These are phyloP conservation scores for Trachelus tabidus DNA, from an alignment of 2,888 invertebrate genomes.

Conservation along the genomic window DNA sequence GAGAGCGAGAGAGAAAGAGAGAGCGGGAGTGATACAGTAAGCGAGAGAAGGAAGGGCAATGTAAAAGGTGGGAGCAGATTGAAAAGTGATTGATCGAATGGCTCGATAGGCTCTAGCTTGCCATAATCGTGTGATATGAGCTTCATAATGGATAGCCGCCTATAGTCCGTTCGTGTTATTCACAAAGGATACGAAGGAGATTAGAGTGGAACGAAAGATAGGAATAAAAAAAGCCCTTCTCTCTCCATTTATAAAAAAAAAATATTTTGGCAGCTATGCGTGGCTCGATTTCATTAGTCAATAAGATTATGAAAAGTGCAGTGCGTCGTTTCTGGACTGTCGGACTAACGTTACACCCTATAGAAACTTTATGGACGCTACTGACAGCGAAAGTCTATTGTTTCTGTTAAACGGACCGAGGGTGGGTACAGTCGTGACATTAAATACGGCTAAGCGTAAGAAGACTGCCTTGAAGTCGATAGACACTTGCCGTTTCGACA, in stretches of 20 bases:
- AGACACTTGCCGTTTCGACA: background rate
- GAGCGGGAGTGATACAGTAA: background rate
- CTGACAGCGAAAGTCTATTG: background rate
- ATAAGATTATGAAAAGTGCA: background rate
- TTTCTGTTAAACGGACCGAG: background rate
- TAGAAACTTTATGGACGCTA: background rate
- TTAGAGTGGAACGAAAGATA: background rate
- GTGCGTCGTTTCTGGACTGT: background rate
- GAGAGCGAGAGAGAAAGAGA: background rate
- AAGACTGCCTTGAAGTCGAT: background rate
- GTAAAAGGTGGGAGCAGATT: slow-evolving; percentile 15
- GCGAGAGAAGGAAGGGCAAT: background rate
- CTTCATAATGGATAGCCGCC: slow-evolving; percentile 20
- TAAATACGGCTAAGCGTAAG: background rate
- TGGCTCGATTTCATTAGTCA: background rate
- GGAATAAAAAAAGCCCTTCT: background rate
- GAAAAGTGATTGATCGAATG: slow-evolving; percentile 22
- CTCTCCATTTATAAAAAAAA: background rate
- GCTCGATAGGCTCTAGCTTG: slow-evolving; percentile 21
- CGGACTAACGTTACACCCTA: background rate
- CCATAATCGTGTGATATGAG: slow-evolving; percentile 21
- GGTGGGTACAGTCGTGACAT: background rate
- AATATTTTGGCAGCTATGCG: background rate
- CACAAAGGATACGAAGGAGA: background rate
- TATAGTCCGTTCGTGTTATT: slow-evolving; percentile 15